Percentiles rank a stretch among this genome's conserved stretches.
Evolutionary conservation across 2,113 vertebrate genomes (phyloP).

Genomic region (Aldabrachelys gigantea): DNA sequence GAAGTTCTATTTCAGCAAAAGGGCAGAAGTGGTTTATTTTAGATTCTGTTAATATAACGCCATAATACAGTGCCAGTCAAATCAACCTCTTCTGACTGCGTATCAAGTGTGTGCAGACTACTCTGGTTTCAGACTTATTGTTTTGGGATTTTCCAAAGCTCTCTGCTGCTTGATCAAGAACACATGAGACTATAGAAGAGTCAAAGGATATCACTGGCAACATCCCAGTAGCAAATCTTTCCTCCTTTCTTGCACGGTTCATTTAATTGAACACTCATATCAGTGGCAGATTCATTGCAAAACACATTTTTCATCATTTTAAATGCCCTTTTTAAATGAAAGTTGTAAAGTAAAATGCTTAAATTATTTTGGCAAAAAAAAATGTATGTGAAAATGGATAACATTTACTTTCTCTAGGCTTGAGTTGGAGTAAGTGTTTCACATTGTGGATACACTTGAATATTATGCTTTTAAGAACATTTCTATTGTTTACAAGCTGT

Average conservation of each 20-base stretch:
- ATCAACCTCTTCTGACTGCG: conserved; percentile 50
- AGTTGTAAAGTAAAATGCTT: conserved; percentile 66
- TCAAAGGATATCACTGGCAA: conserved; percentile 67
- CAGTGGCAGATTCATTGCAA: conserved; percentile 71
- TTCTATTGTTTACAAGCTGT: conserved; percentile 60
- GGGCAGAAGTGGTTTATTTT: conserved; percentile 20
- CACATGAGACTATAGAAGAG: conserved; percentile 64
- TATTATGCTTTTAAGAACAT: conserved; percentile 57
- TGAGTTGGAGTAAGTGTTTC: conserved; percentile 29
- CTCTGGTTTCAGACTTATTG: conserved; percentile 66
- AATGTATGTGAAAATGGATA: conserved; percentile 59
- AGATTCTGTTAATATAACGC: conserved; percentile 63
- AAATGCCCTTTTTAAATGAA: conserved; percentile 54
- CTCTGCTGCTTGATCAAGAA: conserved; percentile 70
- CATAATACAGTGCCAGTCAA: conserved; percentile 50
- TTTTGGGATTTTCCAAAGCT: conserved; percentile 60
- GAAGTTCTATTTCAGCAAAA: conserved; percentile 51
- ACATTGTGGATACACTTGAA: conserved; percentile 22
- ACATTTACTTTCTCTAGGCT: conserved; percentile 61
- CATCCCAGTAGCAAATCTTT: conserved; percentile 65
- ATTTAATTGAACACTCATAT: conserved; percentile 67
- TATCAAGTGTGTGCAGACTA: conserved; percentile 52
- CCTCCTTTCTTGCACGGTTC: conserved; percentile 55
- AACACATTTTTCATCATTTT: conserved; percentile 73
- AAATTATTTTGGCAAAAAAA: conserved; percentile 66